A percentile compares a stretch with the other conserved stretches of the same genome.
These are phyloP conservation scores for Dermatemys mawii DNA, from an alignment of 2,113 vertebrate species.

Conservation along the genomic window DNA sequence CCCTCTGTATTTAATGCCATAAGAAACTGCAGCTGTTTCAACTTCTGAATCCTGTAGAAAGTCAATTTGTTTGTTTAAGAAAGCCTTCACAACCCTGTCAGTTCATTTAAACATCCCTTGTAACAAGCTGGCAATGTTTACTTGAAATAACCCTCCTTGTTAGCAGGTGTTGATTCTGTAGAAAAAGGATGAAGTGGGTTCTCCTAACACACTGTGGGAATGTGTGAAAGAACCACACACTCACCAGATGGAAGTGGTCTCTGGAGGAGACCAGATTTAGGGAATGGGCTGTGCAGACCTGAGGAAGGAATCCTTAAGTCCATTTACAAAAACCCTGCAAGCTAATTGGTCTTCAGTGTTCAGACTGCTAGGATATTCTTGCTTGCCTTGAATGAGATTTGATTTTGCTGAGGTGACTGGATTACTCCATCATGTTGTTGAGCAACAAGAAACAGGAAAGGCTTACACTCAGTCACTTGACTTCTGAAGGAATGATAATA, in stretches of 20 bases:
- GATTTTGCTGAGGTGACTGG: neutral
- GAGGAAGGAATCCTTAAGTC: fast-evolving
- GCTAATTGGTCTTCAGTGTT: neutral
- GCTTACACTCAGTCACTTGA: neutral
- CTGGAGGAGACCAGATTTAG: neutral
- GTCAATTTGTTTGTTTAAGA: fast-evolving
- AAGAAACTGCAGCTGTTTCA: fast-evolving
- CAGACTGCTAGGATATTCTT: neutral
- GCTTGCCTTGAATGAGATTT: neutral
- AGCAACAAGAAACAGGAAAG: neutral
- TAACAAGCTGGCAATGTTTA: fast-evolving
- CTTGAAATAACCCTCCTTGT: fast-evolving
- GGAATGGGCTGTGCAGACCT: fast-evolving
- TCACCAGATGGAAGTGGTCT: neutral
- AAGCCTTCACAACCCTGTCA: fast-evolving
- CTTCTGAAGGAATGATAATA: neutral
- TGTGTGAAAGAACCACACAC: no score
- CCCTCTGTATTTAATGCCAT: fast-evolving
- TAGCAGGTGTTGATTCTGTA: neutral
- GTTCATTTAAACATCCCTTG: fast-evolving
- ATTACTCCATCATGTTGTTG: neutral
- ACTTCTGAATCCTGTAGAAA: fast-evolving
- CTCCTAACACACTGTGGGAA: fast-evolving
- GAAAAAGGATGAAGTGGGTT: neutral
- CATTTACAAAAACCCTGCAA: neutral